Evolutionary conservation across 2,888 invertebrate genomes (phyloP).

Genomic region (Alentia gelatinosa): DNA sequence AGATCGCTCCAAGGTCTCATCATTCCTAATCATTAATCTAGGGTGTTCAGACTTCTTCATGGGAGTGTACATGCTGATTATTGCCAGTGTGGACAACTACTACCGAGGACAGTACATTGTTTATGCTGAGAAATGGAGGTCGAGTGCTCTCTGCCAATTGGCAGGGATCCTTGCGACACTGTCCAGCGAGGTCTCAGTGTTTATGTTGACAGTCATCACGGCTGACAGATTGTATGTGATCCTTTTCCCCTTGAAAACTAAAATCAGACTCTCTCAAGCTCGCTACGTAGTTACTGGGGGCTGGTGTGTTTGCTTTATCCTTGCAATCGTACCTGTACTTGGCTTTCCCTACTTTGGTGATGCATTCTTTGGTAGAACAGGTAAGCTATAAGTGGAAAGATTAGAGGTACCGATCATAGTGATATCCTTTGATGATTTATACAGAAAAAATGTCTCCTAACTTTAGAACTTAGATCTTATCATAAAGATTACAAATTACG

Average conservation of each 20-base stretch:
- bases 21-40: slow-evolving; percentile 83
- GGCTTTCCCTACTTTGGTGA: slow-evolving; percentile 78
- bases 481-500: no score
- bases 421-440: no score
- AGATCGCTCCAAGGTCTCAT: slow-evolving; percentile 58
- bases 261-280: slow-evolving; percentile 72
- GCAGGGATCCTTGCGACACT: slow-evolving; percentile 77
- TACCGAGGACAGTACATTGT: slow-evolving; percentile 82
- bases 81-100: slow-evolving; percentile 83
- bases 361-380: slow-evolving; percentile 51
- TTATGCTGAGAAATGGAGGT: slow-evolving; percentile 73
- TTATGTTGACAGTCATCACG: slow-evolving; percentile 80
- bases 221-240: slow-evolving; percentile 79
- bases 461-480: no score
- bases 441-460: no score
- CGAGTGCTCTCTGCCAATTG: slow-evolving; percentile 73
- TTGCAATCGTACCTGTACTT: slow-evolving; percentile 71
- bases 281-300: slow-evolving; percentile 70
- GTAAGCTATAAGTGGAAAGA: neutral
- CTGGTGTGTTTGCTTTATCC: slow-evolving; percentile 71
- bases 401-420: neutral
- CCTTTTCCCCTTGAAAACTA: slow-evolving; percentile 75
- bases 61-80: slow-evolving; percentile 84
- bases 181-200: slow-evolving; percentile 80
- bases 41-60: slow-evolving; percentile 85